phyloP scores from a whole-genome alignment of 1,140 invertebrate genomes.

The Maniola jurtina region DNA sequence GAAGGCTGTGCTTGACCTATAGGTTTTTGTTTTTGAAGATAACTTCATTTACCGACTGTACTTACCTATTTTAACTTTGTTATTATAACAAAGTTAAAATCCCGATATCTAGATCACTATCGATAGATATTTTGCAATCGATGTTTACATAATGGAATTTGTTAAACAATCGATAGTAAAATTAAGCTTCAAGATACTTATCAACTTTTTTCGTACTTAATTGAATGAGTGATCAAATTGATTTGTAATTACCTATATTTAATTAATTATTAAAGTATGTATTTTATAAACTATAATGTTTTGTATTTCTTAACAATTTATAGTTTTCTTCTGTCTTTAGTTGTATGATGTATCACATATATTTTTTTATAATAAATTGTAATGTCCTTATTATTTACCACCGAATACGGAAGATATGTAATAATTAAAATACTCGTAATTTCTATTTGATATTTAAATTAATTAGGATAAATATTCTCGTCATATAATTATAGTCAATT shows the following conservation, averaged over 20 bases:
- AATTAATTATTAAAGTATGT: too few species aligned
- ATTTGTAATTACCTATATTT: too few species aligned
- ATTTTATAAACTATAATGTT: too few species aligned
- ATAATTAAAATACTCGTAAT: conserved; percentile 39
- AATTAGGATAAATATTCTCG: conserved; percentile 44
- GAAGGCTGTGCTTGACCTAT: conserved; percentile 6
- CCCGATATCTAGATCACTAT: too few species aligned
- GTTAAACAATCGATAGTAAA: background rate
- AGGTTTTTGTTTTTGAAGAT: conserved; percentile 1
- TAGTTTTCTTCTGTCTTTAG: background rate
- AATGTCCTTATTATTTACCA: conserved; percentile 26
- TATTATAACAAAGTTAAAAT: background rate
- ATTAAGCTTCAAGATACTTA: too few species aligned
- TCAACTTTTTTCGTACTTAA: too few species aligned
- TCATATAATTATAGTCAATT: conserved; percentile 48
- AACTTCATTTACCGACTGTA: conserved; percentile 13
- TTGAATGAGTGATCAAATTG: too few species aligned
- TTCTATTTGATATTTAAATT: conserved; percentile 33
- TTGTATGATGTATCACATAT: conserved; percentile 14
- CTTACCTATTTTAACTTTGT: background rate
- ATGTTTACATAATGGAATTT: background rate
- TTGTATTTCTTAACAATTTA: too few species aligned
- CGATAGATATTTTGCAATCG: too few species aligned
- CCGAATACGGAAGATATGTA: conserved; percentile 33
- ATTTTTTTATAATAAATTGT: background rate